Base-by-base conservation (phyloP, 2,888 invertebrate species). In the Ctenicera cuprea region DNA sequence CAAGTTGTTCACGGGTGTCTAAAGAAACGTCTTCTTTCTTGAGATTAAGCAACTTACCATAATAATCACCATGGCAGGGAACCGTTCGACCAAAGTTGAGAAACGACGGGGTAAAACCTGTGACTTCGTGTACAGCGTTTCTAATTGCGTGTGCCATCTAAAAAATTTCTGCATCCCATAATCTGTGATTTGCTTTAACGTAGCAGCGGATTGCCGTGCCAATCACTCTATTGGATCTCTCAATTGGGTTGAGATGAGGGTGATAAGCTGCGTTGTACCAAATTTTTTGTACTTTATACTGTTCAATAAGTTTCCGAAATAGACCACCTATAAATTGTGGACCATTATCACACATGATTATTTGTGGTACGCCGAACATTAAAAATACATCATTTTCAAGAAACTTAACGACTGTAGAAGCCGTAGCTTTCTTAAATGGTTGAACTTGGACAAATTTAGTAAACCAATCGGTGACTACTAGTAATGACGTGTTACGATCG, bases 111-210 rank as follows among this genome's bases (percentile, higher is more conserved):
- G 61, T 70, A 54, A 41, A 72, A 22, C 75, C 74, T n/a, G 79
- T 75, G 0, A 63, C 50, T 52, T 77, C 76, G 14, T 79, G 77
- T 4, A 71, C 63, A 0, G 76, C 67, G 4, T 73, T 74, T 9
- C 74, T 11, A n/a, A 76, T 37, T 12, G 75, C 75, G 52, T 22
- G 50, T 0, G 70, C 79, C 1, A 80, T 76, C 9, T 80, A 43
- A 8, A 65, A 65, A 5, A 83, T 63, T 43, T 80, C 57, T n/a
- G 57, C 41, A 33, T 82, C 82, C 83, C 80, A 80, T 7, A 45
- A 16, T 12, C 63, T 33, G 63, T 82, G 80, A 37, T 80, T 71
- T 14, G 67, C 65, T 0, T 37, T 50, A 11, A 81, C 68, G 62
- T 78, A 83, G 0, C 80, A 75, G 4, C 70, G 14, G 22, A 80